These are phyloP conservation scores for Rhinophrynus dorsalis DNA, from an alignment of 2,797 vertebrate species.

Conservation along the genomic window DNA sequence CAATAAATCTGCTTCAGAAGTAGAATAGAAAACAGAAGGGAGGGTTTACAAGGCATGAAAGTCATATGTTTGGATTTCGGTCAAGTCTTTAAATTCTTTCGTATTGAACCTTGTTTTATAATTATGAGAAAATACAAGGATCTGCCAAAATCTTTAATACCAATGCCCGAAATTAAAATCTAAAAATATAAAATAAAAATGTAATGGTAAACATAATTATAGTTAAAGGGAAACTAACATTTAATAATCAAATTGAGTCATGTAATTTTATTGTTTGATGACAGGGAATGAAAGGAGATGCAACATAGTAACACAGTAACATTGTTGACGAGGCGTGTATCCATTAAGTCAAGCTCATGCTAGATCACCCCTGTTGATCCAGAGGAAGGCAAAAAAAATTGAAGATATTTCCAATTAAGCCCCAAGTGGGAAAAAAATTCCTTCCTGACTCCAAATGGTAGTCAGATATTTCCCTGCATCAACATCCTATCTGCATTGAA, in stretches of 20 bases:
- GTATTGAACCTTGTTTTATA: background rate
- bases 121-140: constrained; percentile 5
- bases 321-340: too few relatives aligned
- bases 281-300: too few relatives aligned
- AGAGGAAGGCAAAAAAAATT: too few relatives aligned
- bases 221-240: background rate
- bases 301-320: too few relatives aligned
- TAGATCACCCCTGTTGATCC: too few relatives aligned
- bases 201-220: background rate
- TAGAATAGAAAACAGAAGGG: constrained; percentile 25
- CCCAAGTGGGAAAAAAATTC: too few relatives aligned
- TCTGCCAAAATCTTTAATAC: constrained; percentile 22
- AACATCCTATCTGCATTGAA: too few relatives aligned
- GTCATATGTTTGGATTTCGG: constrained; percentile 5
- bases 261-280: too few relatives aligned
- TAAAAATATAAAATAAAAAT: background rate
- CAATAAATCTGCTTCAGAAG: constrained; percentile 30
- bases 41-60: constrained; percentile 25
- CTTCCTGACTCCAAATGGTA: too few relatives aligned
- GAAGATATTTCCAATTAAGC: too few relatives aligned
- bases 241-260: background rate
- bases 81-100: background rate
- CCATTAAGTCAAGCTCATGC: too few relatives aligned
- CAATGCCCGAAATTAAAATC: constrained; percentile 6
- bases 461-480: too few relatives aligned